These are phyloP conservation scores for Latrodectus geometricus DNA, from an alignment of 1,140 invertebrate species.

Conservation along the genomic window DNA sequence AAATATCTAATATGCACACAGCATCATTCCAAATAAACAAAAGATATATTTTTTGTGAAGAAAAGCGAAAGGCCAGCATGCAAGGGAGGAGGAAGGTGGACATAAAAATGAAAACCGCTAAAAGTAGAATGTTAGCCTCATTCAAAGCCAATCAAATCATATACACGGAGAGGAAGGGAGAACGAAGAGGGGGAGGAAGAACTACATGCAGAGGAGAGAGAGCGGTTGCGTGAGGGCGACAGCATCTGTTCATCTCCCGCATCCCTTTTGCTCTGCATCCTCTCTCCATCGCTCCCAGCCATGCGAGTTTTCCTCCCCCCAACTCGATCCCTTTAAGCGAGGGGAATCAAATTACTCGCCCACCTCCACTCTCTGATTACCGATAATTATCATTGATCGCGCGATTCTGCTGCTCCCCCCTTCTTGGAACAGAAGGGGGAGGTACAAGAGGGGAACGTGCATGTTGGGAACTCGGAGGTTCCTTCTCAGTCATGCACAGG, in stretches of 20 bases:
- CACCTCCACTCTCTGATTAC: slow-evolving; percentile 59
- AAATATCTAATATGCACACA: too few species aligned
- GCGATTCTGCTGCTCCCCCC: neutral
- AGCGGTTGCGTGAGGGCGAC: slow-evolving; percentile 47
- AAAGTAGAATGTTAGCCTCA: neutral
- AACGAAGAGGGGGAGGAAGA: neutral
- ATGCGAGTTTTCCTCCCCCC: slow-evolving; percentile 30
- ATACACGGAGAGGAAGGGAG: neutral
- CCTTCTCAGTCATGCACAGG: too few species aligned
- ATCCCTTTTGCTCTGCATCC: slow-evolving; percentile 49
- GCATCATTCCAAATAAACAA: neutral
- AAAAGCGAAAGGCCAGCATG: neutral
- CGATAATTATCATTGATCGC: slow-evolving; percentile 62
- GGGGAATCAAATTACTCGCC: slow-evolving; percentile 61
- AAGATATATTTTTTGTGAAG: neutral
- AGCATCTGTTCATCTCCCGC: slow-evolving; percentile 55
- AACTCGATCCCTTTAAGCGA: slow-evolving; percentile 50
- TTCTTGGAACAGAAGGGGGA: neutral
- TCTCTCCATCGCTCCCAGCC: slow-evolving; percentile 38
- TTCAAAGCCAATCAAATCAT: slow-evolving; percentile 1
- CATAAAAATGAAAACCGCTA: neutral
- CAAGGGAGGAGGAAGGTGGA: neutral
- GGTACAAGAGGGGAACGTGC: neutral
- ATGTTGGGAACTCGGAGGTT: too few species aligned
- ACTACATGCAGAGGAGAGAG: neutral